Base-by-base conservation (phyloP, 2,888 invertebrate species). In the Cataglyphis livida region DNA sequence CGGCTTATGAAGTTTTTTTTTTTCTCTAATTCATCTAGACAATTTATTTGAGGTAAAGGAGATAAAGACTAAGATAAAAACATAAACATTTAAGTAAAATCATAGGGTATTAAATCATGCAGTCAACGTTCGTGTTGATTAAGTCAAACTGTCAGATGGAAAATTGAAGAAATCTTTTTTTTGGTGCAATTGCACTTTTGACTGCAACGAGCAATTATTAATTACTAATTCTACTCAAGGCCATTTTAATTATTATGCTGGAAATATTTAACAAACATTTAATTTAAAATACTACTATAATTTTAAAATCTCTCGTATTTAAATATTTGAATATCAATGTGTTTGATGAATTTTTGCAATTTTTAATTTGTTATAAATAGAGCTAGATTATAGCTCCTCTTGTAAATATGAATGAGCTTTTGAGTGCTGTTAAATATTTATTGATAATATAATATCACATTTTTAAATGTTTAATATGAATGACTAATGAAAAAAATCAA, bases 81-180 rank as follows among this genome's bases (percentile, higher is more conserved):
- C 89, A 82, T 87, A 91, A 91, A 88, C 84, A 83, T 83, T 44
- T n/a, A 61, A 76, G 35, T 44, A 6, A 87, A 89, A 90, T 89
- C 71, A 85, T 35, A 82, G 83, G 89, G 78, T 64, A 1, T 48
- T 48, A n/a, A 48, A 48, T 48, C n/a, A 48, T 25, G 9, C 3
- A 3, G 32, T 66, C 1, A n/a, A 48, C 28, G 38, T 81, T 66
- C 76, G 28, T 64, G 76, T 35, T 28, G 28, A 35, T 35, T 25
- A 66, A 74, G 12, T 12, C 15, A 44, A 44, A 15, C 4, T 51
- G 85, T 82, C 83, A 83, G 84, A 64, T 89, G 88, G n/a, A 32
- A 83, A 64, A 28, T 35, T 48, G 28, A n/a, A 48, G 7, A 21
- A 12, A 21, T 51, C 64, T 18, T 76, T 15, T 57, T 48, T 68